A percentile compares a stretch with the other conserved stretches of the same genome.
Evolutionary conservation across 2,797 vertebrate genomes (phyloP).

Genomic region (Orientallactaga sibirica): DNA sequence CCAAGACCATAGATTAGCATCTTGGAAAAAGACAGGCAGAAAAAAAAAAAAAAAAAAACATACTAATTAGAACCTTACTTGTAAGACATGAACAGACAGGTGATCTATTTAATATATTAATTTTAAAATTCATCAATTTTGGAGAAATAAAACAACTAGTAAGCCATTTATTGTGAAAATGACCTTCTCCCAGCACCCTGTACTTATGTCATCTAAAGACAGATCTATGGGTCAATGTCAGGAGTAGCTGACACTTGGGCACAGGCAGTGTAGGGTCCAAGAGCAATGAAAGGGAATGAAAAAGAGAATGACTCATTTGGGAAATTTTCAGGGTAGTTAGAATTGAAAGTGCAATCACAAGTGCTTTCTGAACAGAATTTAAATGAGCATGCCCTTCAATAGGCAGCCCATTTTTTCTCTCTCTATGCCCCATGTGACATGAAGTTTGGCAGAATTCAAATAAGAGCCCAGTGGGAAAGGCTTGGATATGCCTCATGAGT

Average conservation of each 20-base stretch:
- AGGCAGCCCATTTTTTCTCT: neutral
- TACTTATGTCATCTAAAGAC: neutral
- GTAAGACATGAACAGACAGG: neutral
- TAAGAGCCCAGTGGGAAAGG: neutral
- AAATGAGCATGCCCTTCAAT: neutral
- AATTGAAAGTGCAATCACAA: constrained; percentile 2
- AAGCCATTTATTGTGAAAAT: neutral
- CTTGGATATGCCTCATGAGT: neutral
- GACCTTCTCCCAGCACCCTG: neutral
- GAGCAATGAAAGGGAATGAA: neutral
- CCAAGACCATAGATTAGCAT: neutral
- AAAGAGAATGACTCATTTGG: neutral
- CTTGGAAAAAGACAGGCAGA: neutral
- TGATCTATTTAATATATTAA: neutral
- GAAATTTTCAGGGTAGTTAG: neutral
- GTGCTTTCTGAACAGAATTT: neutral
- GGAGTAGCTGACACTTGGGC: neutral
- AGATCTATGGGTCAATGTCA: neutral
- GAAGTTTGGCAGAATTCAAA: neutral
- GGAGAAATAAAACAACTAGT: neutral
- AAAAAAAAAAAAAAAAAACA: neutral
- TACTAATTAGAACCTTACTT: neutral
- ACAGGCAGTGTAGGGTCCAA: neutral
- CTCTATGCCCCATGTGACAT: neutral
- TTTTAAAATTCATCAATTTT: neutral